phyloP scores from a whole-genome alignment of 2,888 invertebrate species.

The Eudasyphora cyanicolor region DNA sequence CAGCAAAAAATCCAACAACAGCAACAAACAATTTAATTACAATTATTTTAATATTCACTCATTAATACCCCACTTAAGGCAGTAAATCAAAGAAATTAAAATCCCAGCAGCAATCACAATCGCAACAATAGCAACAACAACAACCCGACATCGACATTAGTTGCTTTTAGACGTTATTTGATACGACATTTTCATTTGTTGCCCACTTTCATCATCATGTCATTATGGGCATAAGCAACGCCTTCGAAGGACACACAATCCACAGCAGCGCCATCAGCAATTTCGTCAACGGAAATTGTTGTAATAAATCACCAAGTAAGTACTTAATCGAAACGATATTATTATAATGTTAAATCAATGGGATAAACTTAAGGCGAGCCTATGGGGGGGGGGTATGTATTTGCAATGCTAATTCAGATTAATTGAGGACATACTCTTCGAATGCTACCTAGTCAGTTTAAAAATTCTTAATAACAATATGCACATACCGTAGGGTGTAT shows the following conservation, averaged over 20 bases:
- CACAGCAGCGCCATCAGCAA: conserved; percentile 13
- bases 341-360: too few relatives aligned
- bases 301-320: not conserved
- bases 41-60: not conserved
- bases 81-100: too few relatives aligned
- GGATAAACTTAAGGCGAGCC: too few relatives aligned
- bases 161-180: not conserved
- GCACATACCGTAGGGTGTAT: too few relatives aligned
- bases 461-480: too few relatives aligned
- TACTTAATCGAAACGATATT: too few relatives aligned
- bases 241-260: conserved; percentile 14
- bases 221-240: conserved; percentile 39
- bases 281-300: not conserved
- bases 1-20: not conserved
- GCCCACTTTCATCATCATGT: conserved; percentile 21
- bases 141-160: conserved; percentile 33
- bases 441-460: too few relatives aligned
- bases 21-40: not conserved
- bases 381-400: too few relatives aligned
- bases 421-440: too few relatives aligned
- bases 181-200: not conserved
- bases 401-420: too few relatives aligned
- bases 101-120: not conserved
- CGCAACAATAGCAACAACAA: not conserved
- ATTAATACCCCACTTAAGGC: too few relatives aligned